These are phyloP conservation scores for Toxonevra muliebris DNA, from an alignment of 2,888 invertebrate genomes.

Conservation along the genomic window DNA sequence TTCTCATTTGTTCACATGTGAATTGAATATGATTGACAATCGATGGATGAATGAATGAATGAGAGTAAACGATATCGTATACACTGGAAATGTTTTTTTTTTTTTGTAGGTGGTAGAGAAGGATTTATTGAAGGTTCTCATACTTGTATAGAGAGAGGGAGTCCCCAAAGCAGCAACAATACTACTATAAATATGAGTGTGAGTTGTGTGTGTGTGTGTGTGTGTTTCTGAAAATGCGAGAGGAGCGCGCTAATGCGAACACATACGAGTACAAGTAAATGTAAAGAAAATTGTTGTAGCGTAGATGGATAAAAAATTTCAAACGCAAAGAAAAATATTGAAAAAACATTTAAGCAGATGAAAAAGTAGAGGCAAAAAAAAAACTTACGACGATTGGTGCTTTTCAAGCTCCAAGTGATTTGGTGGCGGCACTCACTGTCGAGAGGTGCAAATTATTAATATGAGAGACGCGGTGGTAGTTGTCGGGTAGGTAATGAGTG, in stretches of 20 bases:
- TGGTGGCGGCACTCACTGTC: slow-evolving; percentile 21
- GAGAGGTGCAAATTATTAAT: no score
- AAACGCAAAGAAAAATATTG: slow-evolving; percentile 4
- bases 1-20: slow-evolving; percentile 53
- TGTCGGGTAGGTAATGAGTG: no score
- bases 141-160: no score
- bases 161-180: no score
- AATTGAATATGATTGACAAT: slow-evolving; percentile 56
- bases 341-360: slow-evolving; percentile 13
- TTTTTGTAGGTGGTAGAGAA: no score
- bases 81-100: no score
- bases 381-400: slow-evolving; percentile 31
- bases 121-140: no score
- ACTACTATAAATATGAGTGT: no score
- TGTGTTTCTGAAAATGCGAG: neutral
- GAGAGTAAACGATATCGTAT: no score
- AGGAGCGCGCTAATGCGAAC: no score
- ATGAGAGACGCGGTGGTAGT: no score
- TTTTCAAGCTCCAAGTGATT: slow-evolving; percentile 27
- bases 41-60: slow-evolving; percentile 46
- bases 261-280: neutral
- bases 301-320: neutral
- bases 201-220: neutral
- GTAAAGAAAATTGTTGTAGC: neutral
- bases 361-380: slow-evolving; percentile 36